Evolutionary conservation across 30 jellyfish, hydroid and myxozoan species (phyloP).

Genomic region (Nemopilema nomurai): DNA sequence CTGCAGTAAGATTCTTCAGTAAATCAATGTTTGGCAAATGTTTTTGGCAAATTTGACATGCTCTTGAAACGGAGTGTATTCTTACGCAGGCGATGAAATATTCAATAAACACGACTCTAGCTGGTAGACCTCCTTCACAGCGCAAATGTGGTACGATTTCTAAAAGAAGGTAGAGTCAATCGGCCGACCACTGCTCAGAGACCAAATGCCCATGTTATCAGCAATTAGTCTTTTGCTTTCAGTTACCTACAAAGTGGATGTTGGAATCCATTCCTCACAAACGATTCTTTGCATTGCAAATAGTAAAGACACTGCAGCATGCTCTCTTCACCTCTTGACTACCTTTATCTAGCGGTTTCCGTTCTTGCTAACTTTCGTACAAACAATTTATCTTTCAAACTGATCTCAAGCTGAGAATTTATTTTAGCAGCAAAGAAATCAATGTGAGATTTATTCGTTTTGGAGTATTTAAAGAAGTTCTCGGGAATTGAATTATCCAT

Average conservation of each 20-base stretch:
- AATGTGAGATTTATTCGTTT: background rate
- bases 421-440: slow-evolving; percentile 9
- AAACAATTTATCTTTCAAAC: slow-evolving; percentile 9
- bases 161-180: too few relatives aligned
- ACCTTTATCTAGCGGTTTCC: slow-evolving; percentile 20
- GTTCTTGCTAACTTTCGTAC: slow-evolving; percentile 1
- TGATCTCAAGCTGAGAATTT: slow-evolving; percentile 40
- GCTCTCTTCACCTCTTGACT: background rate
- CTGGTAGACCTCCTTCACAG: too few relatives aligned
- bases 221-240: background rate
- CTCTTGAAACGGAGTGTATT: too few relatives aligned
- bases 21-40: too few relatives aligned
- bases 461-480: background rate
- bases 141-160: too few relatives aligned
- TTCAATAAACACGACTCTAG: too few relatives aligned
- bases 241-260: background rate
- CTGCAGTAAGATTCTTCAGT: too few relatives aligned
- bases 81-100: too few relatives aligned
- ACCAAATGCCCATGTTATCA: too few relatives aligned
- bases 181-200: too few relatives aligned
- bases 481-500: background rate
- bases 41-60: too few relatives aligned
- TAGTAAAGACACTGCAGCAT: background rate
- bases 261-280: background rate
- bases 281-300: background rate